phyloP scores from a whole-genome alignment of 1,140 invertebrate species.

The Drosophila bifasciata region DNA sequence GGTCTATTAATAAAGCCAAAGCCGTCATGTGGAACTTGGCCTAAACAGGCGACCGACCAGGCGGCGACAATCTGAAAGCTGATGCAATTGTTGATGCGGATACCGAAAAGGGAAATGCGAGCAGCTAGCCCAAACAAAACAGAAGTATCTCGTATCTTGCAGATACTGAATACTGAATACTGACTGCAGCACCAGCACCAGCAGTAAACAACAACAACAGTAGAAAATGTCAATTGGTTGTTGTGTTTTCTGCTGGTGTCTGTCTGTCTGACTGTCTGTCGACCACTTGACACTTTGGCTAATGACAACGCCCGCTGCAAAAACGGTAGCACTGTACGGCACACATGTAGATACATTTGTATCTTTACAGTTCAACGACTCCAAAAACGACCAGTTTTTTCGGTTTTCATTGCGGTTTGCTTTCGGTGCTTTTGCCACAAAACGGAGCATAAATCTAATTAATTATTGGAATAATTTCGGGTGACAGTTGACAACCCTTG shows the following conservation, averaged over 20 bases:
- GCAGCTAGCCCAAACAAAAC: slow-evolving; percentile 11
- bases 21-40: slow-evolving; percentile 37
- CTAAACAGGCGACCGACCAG: slow-evolving; percentile 6
- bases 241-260: background rate
- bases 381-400: slow-evolving; percentile 54
- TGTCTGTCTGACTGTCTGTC: slow-evolving; percentile 5
- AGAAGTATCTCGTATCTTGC: slow-evolving; percentile 13
- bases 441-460: slow-evolving; percentile 33
- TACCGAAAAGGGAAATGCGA: slow-evolving; percentile 46
- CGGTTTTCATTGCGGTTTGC: slow-evolving; percentile 20
- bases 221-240: slow-evolving; percentile 3
- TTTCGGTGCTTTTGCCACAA: background rate
- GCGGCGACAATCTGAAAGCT: background rate
- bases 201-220: background rate
- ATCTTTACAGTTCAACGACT: slow-evolving; percentile 72
- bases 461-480: slow-evolving; percentile 40
- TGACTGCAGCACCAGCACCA: background rate
- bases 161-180: slow-evolving; percentile 19
- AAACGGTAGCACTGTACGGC: slow-evolving; percentile 50
- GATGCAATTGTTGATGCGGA: slow-evolving; percentile 27
- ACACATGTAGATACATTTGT: slow-evolving; percentile 73
- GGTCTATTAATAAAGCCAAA: slow-evolving; percentile 46
- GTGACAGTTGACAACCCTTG: slow-evolving; percentile 30
- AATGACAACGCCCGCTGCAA: slow-evolving; percentile 48
- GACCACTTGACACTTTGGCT: slow-evolving; percentile 62